These are phyloP conservation scores for Crypturellus tataupa DNA, from an alignment of 2,797 vertebrate genomes.

Conservation along the genomic window DNA sequence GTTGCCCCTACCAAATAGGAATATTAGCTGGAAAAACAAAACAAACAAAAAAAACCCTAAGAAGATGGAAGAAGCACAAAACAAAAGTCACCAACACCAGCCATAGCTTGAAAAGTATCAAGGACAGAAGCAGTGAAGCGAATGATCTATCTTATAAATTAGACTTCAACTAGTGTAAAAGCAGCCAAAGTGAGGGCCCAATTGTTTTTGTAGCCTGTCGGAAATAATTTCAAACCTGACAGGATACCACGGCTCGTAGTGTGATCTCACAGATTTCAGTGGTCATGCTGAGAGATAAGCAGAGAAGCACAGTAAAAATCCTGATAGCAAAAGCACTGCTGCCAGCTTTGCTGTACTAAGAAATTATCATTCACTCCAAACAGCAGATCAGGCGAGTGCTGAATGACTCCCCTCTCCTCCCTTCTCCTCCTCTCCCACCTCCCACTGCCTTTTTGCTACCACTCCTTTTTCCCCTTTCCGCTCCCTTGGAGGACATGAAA, in stretches of 20 bases:
- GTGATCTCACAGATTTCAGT: constrained; percentile 71
- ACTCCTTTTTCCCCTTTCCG: not conserved
- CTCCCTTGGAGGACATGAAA: constrained; percentile 4
- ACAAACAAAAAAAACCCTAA: not conserved
- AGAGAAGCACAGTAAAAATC: constrained; percentile 22
- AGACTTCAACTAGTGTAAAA: constrained; percentile 78
- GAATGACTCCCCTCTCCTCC: not conserved
- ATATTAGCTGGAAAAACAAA: not conserved
- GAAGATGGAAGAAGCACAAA: constrained; percentile 1
- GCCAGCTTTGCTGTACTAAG: constrained; percentile 38
- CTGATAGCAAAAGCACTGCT: constrained; percentile 28
- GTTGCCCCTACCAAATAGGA: not conserved
- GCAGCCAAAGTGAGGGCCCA: constrained; percentile 64
- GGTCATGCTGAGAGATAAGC: constrained; percentile 63
- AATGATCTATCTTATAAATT: constrained; percentile 80
- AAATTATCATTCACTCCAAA: constrained; percentile 34
- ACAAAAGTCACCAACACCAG: constrained; percentile 64
- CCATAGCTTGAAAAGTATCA: constrained; percentile 40
- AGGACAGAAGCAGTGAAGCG: constrained; percentile 62
- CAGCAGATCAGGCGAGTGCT: not conserved
- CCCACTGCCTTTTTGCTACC: not conserved
- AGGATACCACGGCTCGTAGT: constrained; percentile 27
- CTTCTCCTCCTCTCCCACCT: not conserved
- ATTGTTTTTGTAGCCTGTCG: constrained; percentile 77
- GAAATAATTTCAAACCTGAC: constrained; percentile 78